Percentiles rank a stretch among this genome's conserved stretches.
These are phyloP conservation scores for Mobula birostris DNA, from an alignment of 2,113 vertebrate species.

Conservation along the genomic window DNA sequence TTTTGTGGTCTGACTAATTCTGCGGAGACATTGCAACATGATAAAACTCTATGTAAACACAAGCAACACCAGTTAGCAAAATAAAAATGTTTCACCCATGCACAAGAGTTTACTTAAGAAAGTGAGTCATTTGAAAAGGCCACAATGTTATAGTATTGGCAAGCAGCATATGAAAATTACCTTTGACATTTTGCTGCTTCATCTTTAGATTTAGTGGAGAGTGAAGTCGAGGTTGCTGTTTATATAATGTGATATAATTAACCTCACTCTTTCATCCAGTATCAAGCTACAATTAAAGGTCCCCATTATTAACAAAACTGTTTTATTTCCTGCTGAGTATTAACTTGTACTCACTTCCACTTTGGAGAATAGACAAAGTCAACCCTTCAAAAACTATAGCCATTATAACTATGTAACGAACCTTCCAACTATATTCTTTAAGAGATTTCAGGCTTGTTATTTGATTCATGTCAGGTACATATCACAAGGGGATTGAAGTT, in stretches of 20 bases:
- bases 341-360: not conserved
- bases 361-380: not conserved
- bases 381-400: not conserved
- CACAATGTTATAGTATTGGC: not conserved
- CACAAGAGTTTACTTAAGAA: not conserved
- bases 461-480: conserved; percentile 2
- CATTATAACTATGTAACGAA: not conserved
- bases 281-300: not conserved
- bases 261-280: not conserved
- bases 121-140: not conserved
- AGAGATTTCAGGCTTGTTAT: not conserved
- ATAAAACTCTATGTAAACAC: not conserved
- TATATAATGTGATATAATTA: conserved; percentile 32
- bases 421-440: not conserved
- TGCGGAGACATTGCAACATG: not conserved
- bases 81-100: not conserved
- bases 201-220: not conserved
- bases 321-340: not conserved
- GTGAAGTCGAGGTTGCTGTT: not conserved
- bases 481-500: not conserved
- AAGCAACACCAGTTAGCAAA: not conserved
- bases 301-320: not conserved
- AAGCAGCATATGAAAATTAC: not conserved
- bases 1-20: not conserved
- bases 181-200: not conserved